Evolutionary conservation across 1,140 invertebrate genomes (phyloP).

Genomic region (Arctopsyche grandis): DNA sequence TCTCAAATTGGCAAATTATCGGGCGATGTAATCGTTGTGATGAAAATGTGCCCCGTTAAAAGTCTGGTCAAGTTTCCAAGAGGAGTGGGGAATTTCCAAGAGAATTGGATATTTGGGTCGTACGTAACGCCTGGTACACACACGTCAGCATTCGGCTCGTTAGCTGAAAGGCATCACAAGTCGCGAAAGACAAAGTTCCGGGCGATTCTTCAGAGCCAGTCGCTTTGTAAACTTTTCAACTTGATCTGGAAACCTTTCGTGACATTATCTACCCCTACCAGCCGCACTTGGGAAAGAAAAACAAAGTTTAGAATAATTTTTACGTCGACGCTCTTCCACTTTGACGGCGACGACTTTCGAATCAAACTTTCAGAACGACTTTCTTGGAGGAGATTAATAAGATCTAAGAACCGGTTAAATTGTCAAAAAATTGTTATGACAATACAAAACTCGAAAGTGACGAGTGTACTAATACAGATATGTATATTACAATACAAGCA

Average conservation of each 20-base stretch:
- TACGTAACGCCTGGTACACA: neutral
- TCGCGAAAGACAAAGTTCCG: slow-evolving; percentile 31
- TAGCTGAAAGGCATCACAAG: neutral
- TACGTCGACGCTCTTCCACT: neutral
- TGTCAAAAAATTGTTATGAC: no score
- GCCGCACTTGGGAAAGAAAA: neutral
- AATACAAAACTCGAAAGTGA: no score
- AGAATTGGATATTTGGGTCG: neutral
- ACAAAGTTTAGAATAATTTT: slow-evolving; percentile 16
- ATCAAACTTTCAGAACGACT: neutral
- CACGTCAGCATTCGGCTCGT: slow-evolving; percentile 31
- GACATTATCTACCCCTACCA: neutral
- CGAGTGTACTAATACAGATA: no score
- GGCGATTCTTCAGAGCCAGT: slow-evolving; percentile 4
- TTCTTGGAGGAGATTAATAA: no score
- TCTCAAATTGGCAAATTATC: no score
- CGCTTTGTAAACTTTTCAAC: slow-evolving; percentile 31
- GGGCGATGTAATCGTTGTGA: no score
- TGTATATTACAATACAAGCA: no score
- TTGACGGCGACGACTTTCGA: neutral
- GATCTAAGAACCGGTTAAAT: no score
- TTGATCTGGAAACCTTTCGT: slow-evolving; percentile 23
- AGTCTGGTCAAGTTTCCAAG: neutral
- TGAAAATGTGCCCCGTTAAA: no score
- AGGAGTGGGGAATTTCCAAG: neutral